Evolutionary conservation across 2,797 vertebrate genomes (phyloP), one percentile per base, ranked within the genome.

Genomic region (Gadopsis marmoratus): DNA sequence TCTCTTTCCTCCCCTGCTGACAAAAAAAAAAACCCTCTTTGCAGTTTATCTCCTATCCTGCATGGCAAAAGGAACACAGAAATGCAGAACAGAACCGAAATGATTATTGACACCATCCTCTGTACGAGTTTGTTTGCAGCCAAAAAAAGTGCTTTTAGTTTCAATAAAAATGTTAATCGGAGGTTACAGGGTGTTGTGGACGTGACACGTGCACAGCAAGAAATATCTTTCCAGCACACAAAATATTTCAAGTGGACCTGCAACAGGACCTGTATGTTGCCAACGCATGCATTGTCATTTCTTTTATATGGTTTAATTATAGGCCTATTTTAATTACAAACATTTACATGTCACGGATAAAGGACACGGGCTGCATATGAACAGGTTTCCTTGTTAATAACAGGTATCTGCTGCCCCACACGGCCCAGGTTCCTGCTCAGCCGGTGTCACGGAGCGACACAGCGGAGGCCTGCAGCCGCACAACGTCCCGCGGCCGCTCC

Each of bases 401-500:
- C 19, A 48, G 7, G 21, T 5, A 51, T 54, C 59, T 51, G n/a
- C 31, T 39, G 23, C 19, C 47, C 48, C 55, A 13, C 55, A 13
- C 39, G 43, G 64, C 53, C 23, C 83, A 87, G 85, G 81, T 88
- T 88, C 84, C 90, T 86, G 60, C 43, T 85, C 78, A 71, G 61
- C 10, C 54, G 56, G 37, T 50, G 13, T 59, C 59, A 45, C 4
- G 54, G 37, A 58, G 66, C 12, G 13, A 56, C 67, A 78, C 63
- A 13, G 17, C 14, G 35, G 55, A 43, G 66, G 55, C 54, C 60
- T 45, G 35, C 58, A 9, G 67, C 80, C 86, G 55, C 75, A 12
- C 76, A 83, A 85, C 86, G 60, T 93, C 89, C 71, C 55, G 21
- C 1, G 79, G 80, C 68, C 61, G 61, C 76, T 17, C 71, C 74